These are phyloP conservation scores for Calosoma granatense DNA, from an alignment of 1,140 invertebrate species.

Conservation along the genomic window DNA sequence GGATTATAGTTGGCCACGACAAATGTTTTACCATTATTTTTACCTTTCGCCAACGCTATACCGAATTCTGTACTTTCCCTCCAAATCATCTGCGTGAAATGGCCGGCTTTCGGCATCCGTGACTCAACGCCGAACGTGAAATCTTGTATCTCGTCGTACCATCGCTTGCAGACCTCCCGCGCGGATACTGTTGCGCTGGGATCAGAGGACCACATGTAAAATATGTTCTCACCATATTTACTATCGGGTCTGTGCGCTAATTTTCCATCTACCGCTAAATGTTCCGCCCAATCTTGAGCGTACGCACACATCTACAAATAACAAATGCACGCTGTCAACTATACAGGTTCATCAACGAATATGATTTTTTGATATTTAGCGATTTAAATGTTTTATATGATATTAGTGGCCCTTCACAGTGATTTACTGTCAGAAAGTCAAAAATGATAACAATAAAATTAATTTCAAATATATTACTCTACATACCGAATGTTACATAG, in stretches of 20 bases:
- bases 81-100: slow-evolving; percentile 71
- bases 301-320: slow-evolving; percentile 37
- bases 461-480: no score
- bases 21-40: slow-evolving; percentile 42
- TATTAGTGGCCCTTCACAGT: no score
- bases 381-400: neutral
- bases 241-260: slow-evolving; percentile 44
- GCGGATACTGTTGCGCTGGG: slow-evolving; percentile 50
- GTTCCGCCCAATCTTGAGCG: slow-evolving; percentile 66
- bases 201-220: slow-evolving; percentile 58
- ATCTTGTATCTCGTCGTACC: slow-evolving; percentile 57
- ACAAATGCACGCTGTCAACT: no score
- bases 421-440: no score
- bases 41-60: slow-evolving; percentile 55
- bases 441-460: slow-evolving; percentile 1
- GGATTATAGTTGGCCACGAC: slow-evolving; percentile 74
- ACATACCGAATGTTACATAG: no score
- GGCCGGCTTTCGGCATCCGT: slow-evolving; percentile 49
- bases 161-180: slow-evolving; percentile 53
- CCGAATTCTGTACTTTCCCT: slow-evolving; percentile 60
- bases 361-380: neutral
- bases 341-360: no score
- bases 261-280: slow-evolving; percentile 55
- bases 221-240: slow-evolving; percentile 43
- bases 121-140: slow-evolving; percentile 49